Evolutionary conservation across 2,888 invertebrate genomes (phyloP).

Genomic region (Vesta saturnalis): DNA sequence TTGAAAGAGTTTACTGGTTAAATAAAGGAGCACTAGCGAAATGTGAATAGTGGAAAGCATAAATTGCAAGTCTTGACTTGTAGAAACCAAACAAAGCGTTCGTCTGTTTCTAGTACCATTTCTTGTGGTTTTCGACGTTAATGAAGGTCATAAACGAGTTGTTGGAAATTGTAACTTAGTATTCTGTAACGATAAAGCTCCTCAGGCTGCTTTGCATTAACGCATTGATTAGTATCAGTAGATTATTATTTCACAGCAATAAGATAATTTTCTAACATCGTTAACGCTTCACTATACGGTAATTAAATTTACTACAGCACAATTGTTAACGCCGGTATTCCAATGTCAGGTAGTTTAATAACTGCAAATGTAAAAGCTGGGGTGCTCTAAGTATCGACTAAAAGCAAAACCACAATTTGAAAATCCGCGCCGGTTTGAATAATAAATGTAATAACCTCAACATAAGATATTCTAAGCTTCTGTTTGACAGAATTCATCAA

Average conservation of each 20-base stretch:
- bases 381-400: background rate
- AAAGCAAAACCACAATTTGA: constrained; percentile 12
- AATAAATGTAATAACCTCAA: constrained; percentile 20
- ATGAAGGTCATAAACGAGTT: constrained; percentile 37
- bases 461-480: constrained; percentile 18
- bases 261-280: background rate
- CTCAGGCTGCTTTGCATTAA: background rate
- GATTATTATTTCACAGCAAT: too few species aligned
- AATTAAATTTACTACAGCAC: too few species aligned
- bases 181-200: background rate
- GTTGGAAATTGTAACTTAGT: background rate
- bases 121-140: constrained; percentile 41
- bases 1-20: constrained; percentile 19
- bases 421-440: constrained; percentile 17
- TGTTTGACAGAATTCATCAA: constrained; percentile 20
- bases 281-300: too few species aligned
- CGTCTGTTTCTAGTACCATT: constrained; percentile 37
- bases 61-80: constrained; percentile 26
- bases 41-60: constrained; percentile 24
- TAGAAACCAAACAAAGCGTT: constrained; percentile 40
- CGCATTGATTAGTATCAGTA: background rate
- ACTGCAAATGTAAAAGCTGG: background rate
- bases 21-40: constrained; percentile 18
- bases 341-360: background rate
- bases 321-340: background rate